These are phyloP conservation scores for Caenorhabditis plicata DNA, from an alignment of 2,888 invertebrate genomes.

Conservation along the genomic window DNA sequence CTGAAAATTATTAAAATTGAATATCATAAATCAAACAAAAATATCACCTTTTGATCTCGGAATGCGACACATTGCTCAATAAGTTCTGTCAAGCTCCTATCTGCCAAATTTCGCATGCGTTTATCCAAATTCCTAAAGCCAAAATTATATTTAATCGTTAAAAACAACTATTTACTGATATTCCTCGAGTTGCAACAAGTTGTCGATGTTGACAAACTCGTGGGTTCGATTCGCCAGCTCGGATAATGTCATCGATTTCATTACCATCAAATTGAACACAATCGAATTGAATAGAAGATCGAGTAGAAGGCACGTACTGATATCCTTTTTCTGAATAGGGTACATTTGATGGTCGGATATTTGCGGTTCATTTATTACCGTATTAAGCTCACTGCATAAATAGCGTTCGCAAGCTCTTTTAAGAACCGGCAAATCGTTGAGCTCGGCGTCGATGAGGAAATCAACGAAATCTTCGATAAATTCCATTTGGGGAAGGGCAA, in stretches of 20 bases:
- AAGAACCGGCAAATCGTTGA: constrained; percentile 64
- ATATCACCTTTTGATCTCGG: constrained; percentile 51
- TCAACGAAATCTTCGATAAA: constrained; percentile 61
- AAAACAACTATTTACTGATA: constrained; percentile 43
- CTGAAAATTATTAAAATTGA: neutral
- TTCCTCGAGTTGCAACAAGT: constrained; percentile 56
- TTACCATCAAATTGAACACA: constrained; percentile 62
- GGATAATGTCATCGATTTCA: constrained; percentile 64
- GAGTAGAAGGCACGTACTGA: constrained; percentile 56
- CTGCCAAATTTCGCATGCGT: constrained; percentile 56
- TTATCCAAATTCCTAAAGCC: constrained; percentile 57
- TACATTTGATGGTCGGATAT: neutral
- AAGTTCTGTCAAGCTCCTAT: constrained; percentile 58
- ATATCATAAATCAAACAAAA: neutral
- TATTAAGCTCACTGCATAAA: constrained; percentile 62
- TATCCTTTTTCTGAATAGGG: constrained; percentile 55
- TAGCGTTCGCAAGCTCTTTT: constrained; percentile 63
- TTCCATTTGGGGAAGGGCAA: constrained; percentile 63
- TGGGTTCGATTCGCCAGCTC: constrained; percentile 52
- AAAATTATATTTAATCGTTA: neutral
- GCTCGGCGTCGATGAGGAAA: constrained; percentile 60
- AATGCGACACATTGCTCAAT: constrained; percentile 60
- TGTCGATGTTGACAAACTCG: constrained; percentile 53
- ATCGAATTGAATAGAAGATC: constrained; percentile 63
- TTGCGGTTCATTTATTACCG: constrained; percentile 28